Base-by-base conservation (phyloP, 2,797 vertebrate species). In the Mus caroli region DNA sequence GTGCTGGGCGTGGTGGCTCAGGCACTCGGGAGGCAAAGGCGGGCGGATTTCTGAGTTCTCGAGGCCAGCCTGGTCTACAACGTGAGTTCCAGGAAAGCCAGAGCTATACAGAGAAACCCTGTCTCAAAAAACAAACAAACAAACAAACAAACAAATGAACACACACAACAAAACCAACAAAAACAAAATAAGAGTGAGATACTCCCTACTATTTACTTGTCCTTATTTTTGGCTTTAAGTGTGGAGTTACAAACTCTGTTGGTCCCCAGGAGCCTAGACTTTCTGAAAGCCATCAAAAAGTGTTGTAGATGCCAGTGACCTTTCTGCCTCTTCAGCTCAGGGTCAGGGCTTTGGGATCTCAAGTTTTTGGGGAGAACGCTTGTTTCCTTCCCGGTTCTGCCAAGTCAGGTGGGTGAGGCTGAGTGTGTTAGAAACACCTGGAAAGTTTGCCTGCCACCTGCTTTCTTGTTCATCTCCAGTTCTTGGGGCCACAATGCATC, bases 261-360 rank as follows among this genome's bases (percentile, higher is more conserved):
- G 17, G 40, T 78, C 3, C 43, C 24, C 14, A 84, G 78, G 67
- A 69, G 7, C 64, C 43, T 73, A 83, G 26, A 10, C 3, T 9
- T 67, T 50, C 17, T 24, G 46, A 67, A 31, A 60, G 1, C 4
- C 12, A 67, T 73, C 58, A 6, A 52, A 17, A 50, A 79, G 7
- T 92, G 17, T 94, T 89, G 31, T 80, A 60, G 73, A 96, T 34
- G 12, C 6, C 58, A 54, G 3, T 56, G 9, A 52, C 67, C 46
- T 67, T 90, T 90, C 46, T 46, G 6, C 62, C 31, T 88, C 62
- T 69, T 78, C 52, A 52, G 31, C 12, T 92, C 1, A 14, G 4
- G 52, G 3, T 95, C 56, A 92, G 69, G 12, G n/a, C 46, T 94
- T 91, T 75, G 54, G n/a, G 88, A 40, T 92, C 22, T 78, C 20